phyloP scores from a whole-genome alignment of 2,888 invertebrate species.

The Salticus scenicus region DNA sequence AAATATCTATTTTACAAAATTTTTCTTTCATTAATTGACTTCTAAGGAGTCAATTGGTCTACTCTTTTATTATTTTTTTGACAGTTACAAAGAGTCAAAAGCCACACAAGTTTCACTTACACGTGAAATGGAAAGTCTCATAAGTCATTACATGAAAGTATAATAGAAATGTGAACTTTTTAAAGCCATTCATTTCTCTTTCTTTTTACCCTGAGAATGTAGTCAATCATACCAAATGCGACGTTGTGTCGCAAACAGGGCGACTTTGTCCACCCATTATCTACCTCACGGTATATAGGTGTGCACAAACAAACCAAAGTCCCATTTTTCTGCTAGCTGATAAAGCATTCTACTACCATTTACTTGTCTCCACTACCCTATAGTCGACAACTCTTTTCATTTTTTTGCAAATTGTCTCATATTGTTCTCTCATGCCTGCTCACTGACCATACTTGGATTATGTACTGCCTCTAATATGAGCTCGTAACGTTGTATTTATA shows the following conservation, averaged over 20 bases:
- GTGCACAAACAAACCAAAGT: slow-evolving; percentile 61
- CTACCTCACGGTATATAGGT: slow-evolving; percentile 36
- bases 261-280: slow-evolving; percentile 59
- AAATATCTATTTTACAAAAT: too few relatives aligned
- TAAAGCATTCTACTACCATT: slow-evolving; percentile 5
- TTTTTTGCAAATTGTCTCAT: neutral
- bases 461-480: neutral
- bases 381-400: neutral
- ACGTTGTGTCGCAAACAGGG: slow-evolving; percentile 15
- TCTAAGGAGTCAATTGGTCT: too few relatives aligned
- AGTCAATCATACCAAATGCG: neutral
- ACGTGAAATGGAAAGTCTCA: too few relatives aligned
- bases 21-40: too few relatives aligned
- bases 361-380: neutral
- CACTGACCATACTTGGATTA: neutral
- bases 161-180: too few relatives aligned
- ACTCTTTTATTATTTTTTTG: too few relatives aligned
- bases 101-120: too few relatives aligned
- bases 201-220: neutral
- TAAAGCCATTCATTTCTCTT: neutral
- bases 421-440: neutral
- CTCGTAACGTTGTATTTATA: neutral
- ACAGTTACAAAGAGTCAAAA: too few relatives aligned
- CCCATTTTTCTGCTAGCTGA: slow-evolving; percentile 28
- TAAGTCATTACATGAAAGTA: too few relatives aligned